These are phyloP conservation scores for Parthenolecanium corni DNA, from an alignment of 2,888 invertebrate genomes.

Conservation along the genomic window DNA sequence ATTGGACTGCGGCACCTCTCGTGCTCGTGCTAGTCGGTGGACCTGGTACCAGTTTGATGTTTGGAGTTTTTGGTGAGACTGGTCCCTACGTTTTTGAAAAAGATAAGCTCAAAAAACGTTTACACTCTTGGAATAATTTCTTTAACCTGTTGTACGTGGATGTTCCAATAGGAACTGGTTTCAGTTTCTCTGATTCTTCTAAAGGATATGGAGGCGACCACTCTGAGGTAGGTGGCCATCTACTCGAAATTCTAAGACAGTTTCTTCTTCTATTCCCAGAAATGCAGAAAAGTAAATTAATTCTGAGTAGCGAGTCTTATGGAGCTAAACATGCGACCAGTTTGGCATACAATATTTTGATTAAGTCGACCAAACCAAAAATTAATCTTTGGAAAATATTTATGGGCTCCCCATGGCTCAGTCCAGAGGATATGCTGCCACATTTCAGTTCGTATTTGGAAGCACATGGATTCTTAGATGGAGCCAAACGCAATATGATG, in stretches of 20 bases:
- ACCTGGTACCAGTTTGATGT: slow-evolving; percentile 46
- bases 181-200: slow-evolving; percentile 50
- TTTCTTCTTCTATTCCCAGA: slow-evolving; percentile 50
- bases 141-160: slow-evolving; percentile 52
- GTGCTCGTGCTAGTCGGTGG: slow-evolving; percentile 54
- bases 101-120: too few relatives aligned
- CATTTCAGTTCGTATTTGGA: slow-evolving; percentile 45
- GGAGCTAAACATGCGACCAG: slow-evolving; percentile 47
- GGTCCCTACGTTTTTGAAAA: too few relatives aligned
- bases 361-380: slow-evolving; percentile 41
- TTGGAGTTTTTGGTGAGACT: slow-evolving; percentile 47
- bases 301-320: slow-evolving; percentile 51
- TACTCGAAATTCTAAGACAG: slow-evolving; percentile 46
- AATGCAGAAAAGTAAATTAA: slow-evolving; percentile 45
- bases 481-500: slow-evolving; percentile 33
- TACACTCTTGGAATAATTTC: too few relatives aligned
- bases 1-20: slow-evolving; percentile 43
- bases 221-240: too few relatives aligned
- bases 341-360: slow-evolving; percentile 45
- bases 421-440: slow-evolving; percentile 42
- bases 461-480: slow-evolving; percentile 42
- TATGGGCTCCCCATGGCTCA: too few relatives aligned
- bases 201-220: too few relatives aligned
- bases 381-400: too few relatives aligned
- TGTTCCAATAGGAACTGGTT: slow-evolving; percentile 54